Conservation (phyloP, 2,113 vertebrate genomes). For the Hydropotes inermis region DNA sequence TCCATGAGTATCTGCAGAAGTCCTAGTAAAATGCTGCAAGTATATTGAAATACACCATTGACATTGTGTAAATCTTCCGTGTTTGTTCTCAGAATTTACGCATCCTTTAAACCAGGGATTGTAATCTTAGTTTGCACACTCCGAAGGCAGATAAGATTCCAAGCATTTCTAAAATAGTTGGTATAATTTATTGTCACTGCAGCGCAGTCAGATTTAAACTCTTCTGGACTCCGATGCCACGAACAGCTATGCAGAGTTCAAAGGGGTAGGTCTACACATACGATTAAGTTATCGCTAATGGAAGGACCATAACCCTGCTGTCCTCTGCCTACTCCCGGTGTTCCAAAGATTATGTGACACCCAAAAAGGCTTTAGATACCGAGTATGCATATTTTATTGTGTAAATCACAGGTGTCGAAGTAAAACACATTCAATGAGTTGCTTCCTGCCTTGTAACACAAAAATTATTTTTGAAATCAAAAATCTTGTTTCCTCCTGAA, state of each 20-base stretch:
- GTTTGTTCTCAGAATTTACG: constrained; percentile 76
- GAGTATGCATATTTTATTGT: constrained; percentile 77
- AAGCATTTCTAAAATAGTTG: constrained; percentile 84
- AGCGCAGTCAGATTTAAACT: constrained; percentile 83
- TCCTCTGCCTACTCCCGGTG: constrained; percentile 65
- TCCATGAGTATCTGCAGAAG: neutral
- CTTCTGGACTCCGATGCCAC: constrained; percentile 78
- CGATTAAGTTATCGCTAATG: constrained; percentile 82
- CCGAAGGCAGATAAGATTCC: constrained; percentile 83
- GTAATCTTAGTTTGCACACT: constrained; percentile 70
- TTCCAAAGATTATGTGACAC: constrained; percentile 67
- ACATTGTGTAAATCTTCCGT: constrained; percentile 30
- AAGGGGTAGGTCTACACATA: constrained; percentile 79
- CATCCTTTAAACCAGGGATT: constrained; percentile 64
- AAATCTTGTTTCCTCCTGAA: constrained; percentile 84
- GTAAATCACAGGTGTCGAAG: constrained; percentile 80
- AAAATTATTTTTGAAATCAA: constrained; percentile 78
- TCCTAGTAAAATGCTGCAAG: neutral
- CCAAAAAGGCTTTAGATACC: constrained; percentile 50
- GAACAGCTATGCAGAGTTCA: constrained; percentile 82
- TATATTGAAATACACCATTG: neutral
- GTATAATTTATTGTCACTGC: constrained; percentile 85
- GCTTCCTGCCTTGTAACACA: constrained; percentile 82
- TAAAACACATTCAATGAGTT: constrained; percentile 82
- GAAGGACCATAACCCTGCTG: constrained; percentile 70